These are phyloP conservation scores for Orchesellides sinensis DNA, from an alignment of 2,888 invertebrate species.

Conservation along the genomic window DNA sequence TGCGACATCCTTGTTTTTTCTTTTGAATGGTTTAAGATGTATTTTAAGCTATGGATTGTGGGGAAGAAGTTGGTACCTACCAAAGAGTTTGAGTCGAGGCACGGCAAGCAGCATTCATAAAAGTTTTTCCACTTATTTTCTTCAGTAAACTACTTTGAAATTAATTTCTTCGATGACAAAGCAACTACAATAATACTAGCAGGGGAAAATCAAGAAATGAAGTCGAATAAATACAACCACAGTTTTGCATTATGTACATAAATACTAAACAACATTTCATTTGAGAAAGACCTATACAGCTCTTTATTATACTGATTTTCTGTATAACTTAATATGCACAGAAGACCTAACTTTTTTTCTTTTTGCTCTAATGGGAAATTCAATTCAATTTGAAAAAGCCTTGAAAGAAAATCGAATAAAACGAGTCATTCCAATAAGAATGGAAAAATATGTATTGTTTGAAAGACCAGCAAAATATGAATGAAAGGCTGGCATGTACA, in stretches of 20 bases:
- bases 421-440: constrained; percentile 52
- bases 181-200: constrained; percentile 44
- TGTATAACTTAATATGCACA: not conserved
- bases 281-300: not conserved
- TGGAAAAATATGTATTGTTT: constrained; percentile 35
- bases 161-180: constrained; percentile 50
- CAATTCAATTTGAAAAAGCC: constrained; percentile 51
- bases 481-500: not conserved
- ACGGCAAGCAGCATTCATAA: no score
- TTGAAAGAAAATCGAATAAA: constrained; percentile 50
- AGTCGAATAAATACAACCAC: constrained; percentile 23
- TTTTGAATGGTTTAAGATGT: no score
- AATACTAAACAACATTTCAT: not conserved
- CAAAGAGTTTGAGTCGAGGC: no score
- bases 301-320: not conserved
- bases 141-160: constrained; percentile 51
- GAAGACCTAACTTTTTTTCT: constrained; percentile 10
- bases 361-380: constrained; percentile 36
- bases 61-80: no score
- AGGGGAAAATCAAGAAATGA: constrained; percentile 43
- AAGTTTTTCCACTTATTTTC: constrained; percentile 46
- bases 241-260: not conserved
- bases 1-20: no score
- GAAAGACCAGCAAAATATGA: constrained; percentile 24
- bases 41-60: no score